phyloP scores from a whole-genome alignment of 2,113 vertebrate genomes.

The Nothocercus nigrocapillus region DNA sequence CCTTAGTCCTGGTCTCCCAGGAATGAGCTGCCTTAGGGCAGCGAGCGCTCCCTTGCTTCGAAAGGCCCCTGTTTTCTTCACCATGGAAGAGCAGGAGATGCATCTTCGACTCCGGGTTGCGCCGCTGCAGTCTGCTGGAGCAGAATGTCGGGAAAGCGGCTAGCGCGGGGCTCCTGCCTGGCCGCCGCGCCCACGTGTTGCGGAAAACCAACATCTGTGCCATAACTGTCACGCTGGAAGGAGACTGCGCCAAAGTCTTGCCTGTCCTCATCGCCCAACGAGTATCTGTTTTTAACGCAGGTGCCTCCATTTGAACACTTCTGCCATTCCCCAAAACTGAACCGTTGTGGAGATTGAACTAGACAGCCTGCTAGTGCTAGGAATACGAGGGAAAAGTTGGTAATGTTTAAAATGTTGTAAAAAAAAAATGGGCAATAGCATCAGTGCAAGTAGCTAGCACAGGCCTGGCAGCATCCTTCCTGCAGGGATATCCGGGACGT shows the following conservation, averaged over 20 bases:
- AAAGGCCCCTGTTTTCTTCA: not conserved
- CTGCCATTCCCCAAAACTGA: not conserved
- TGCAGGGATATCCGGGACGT: not conserved
- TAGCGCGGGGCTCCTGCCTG: not conserved
- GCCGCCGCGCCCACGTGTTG: not conserved
- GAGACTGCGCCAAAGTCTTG: not conserved
- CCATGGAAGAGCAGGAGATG: not conserved
- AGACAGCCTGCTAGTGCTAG: not conserved
- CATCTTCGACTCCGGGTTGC: not conserved
- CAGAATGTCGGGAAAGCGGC: not conserved
- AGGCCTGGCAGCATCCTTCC: not conserved
- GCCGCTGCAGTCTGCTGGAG: not conserved
- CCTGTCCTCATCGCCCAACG: not conserved
- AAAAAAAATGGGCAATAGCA: accelerated
- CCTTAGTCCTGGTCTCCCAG: not conserved
- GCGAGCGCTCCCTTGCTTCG: not conserved
- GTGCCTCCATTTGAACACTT: not conserved
- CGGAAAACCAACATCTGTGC: not conserved
- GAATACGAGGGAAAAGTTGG: not conserved
- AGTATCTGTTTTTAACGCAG: not conserved
- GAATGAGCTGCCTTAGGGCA: not conserved
- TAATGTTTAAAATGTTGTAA: not conserved
- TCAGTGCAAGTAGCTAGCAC: not conserved
- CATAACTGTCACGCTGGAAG: not conserved
- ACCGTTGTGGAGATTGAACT: not conserved